These are phyloP conservation scores for Lampropteryx suffumata DNA, from an alignment of 2,888 invertebrate genomes.

Conservation along the genomic window DNA sequence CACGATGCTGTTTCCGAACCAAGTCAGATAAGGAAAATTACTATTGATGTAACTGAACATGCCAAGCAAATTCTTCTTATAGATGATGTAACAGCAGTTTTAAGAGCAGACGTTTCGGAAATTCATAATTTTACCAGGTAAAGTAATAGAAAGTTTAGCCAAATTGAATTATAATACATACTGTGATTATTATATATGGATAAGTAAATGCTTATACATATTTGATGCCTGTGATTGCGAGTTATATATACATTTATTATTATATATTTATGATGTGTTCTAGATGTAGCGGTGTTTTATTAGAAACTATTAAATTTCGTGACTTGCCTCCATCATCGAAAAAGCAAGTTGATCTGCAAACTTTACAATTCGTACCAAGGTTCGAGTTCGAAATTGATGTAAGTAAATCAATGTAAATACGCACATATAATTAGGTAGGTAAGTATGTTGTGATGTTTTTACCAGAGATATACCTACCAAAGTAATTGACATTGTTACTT, in stretches of 20 bases:
- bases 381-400: constrained; percentile 30
- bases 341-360: constrained; percentile 26
- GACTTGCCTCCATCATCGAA: constrained; percentile 25
- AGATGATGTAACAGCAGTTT: constrained; percentile 4
- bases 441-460: too few relatives aligned
- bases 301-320: constrained; percentile 37
- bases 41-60: constrained; percentile 38
- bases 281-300: constrained; percentile 47
- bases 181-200: too few relatives aligned
- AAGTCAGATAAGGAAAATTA: constrained; percentile 52
- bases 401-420: constrained; percentile 22
- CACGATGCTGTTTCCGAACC: constrained; percentile 84
- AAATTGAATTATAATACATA: too few relatives aligned
- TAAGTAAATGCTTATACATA: too few relatives aligned
- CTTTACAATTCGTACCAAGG: constrained; percentile 33
- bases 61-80: not conserved
- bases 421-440: too few relatives aligned
- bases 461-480: not conserved
- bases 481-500: not conserved
- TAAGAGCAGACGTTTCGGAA: constrained; percentile 30
- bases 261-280: constrained; percentile 1
- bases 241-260: too few relatives aligned
- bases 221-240: too few relatives aligned
- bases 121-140: constrained; percentile 37
- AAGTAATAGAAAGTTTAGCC: too few relatives aligned